Evolutionary conservation across 1,140 invertebrate genomes (phyloP).

Genomic region (honey bee (Apis mellifera)): DNA sequence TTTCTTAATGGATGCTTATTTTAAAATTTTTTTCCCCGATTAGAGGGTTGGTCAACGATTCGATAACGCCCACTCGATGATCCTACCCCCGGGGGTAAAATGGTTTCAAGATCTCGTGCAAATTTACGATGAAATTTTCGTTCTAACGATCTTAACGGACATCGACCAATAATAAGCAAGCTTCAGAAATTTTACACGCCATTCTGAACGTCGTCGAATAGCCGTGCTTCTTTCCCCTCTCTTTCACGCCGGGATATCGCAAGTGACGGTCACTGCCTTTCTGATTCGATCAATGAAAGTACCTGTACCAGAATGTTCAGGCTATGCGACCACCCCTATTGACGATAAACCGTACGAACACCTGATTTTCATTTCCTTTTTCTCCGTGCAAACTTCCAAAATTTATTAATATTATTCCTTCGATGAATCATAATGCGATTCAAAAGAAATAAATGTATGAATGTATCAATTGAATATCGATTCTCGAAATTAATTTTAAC

Average conservation of each 20-base stretch:
- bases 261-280: conserved; percentile 59
- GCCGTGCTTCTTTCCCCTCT: conserved; percentile 62
- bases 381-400: neutral
- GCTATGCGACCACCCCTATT: conserved; percentile 47
- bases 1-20: neutral
- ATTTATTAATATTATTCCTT: too few species aligned
- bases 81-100: conserved; percentile 16
- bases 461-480: too few species aligned
- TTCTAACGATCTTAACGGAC: conserved; percentile 48
- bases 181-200: conserved; percentile 59
- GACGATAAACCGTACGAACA: conserved; percentile 7
- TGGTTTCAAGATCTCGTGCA: conserved; percentile 11
- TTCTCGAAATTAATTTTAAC: too few species aligned
- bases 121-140: conserved; percentile 50
- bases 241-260: conserved; percentile 50
- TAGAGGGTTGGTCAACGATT: conserved; percentile 27
- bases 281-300: conserved; percentile 73
- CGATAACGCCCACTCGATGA: conserved; percentile 51
- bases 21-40: neutral
- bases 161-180: conserved; percentile 64
- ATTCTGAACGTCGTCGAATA: conserved; percentile 69
- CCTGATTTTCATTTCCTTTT: conserved; percentile 1
- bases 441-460: too few species aligned
- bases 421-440: too few species aligned
- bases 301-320: conserved; percentile 56